phyloP scores from a whole-genome alignment of 2,113 vertebrate genomes.

The Chrysemys picta region DNA sequence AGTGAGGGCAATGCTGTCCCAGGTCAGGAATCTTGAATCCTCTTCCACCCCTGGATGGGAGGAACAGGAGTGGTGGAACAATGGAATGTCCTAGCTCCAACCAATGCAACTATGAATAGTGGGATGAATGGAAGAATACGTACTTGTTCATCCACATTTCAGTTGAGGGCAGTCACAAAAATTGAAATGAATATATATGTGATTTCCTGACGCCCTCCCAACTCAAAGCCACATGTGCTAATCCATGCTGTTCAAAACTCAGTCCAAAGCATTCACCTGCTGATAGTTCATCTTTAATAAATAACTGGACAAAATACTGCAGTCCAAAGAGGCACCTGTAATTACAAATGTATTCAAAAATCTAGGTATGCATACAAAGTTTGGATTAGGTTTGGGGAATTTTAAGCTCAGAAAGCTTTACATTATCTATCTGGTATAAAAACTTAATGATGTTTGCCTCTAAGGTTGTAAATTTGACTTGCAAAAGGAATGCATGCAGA shows the following conservation, averaged over 20 bases:
- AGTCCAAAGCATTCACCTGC: neutral
- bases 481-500: neutral
- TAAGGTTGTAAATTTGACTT: slow-evolving; percentile 4
- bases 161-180: neutral
- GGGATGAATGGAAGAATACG: neutral
- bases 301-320: neutral
- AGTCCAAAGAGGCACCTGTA: neutral
- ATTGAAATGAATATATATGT: neutral
- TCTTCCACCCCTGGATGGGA: neutral
- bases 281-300: slow-evolving; percentile 9
- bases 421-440: neutral
- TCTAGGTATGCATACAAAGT: neutral
- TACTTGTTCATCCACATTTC: neutral
- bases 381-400: neutral
- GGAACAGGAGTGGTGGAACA: neutral
- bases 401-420: neutral
- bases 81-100: neutral
- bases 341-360: neutral
- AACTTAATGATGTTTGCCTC: neutral
- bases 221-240: neutral
- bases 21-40: neutral
- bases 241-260: neutral
- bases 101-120: neutral
- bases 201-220: neutral
- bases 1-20: neutral